These are phyloP conservation scores for Turnix velox DNA, from an alignment of 2,113 vertebrate species.

Conservation along the genomic window DNA sequence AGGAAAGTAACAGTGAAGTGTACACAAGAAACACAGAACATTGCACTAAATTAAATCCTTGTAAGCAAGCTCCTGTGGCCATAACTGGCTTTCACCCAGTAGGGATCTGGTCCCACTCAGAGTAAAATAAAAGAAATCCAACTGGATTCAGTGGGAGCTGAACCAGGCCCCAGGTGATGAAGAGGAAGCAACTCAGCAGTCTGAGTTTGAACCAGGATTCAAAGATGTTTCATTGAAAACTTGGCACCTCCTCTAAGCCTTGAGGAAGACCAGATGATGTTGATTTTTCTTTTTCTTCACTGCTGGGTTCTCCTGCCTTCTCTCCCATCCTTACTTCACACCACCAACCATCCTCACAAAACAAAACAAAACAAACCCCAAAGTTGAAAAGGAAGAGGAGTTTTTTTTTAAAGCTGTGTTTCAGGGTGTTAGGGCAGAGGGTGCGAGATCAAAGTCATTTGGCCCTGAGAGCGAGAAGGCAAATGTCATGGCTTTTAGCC, in stretches of 20 bases:
- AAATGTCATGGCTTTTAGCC: neutral
- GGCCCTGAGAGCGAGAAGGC: neutral
- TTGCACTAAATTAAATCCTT: neutral
- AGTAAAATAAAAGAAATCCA: neutral
- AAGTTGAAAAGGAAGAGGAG: neutral
- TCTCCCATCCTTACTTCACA: neutral
- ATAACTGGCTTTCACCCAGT: neutral
- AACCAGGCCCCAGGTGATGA: neutral
- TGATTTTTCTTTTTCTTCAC: neutral
- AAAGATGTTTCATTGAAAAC: neutral
- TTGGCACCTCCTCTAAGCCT: neutral
- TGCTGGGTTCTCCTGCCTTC: neutral
- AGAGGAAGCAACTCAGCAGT: neutral
- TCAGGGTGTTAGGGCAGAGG: accelerated
- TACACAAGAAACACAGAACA: neutral
- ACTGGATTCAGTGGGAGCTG: neutral
- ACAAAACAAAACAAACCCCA: neutral
- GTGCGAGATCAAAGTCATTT: neutral
- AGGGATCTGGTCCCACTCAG: neutral
- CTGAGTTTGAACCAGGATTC: neutral
- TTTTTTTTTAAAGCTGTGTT: neutral
- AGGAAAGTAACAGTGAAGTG: neutral
- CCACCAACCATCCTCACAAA: neutral
- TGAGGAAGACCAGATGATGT: neutral
- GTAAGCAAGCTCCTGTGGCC: neutral